These are phyloP conservation scores for Acipenser transmontanus DNA, from an alignment of 2,797 vertebrate genomes.

Conservation along the genomic window DNA sequence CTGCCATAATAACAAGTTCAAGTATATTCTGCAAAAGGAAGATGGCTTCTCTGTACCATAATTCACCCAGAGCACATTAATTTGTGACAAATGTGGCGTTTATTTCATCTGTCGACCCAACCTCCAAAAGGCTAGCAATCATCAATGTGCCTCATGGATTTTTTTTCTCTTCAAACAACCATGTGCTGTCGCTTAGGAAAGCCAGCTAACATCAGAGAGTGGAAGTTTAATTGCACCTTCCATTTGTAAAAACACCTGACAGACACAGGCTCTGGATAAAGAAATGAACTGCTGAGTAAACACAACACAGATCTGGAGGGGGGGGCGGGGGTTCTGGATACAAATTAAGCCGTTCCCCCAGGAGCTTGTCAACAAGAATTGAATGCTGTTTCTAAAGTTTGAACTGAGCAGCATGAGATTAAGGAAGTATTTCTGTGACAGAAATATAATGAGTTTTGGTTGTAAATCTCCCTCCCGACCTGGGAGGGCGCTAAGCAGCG, in stretches of 20 bases:
- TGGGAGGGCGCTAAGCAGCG: no score
- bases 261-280: not conserved
- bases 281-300: not conserved
- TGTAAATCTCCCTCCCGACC: no score
- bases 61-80: not conserved
- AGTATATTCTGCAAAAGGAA: not conserved
- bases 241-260: slow-evolving; percentile 34
- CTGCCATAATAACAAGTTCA: not conserved
- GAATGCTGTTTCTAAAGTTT: slow-evolving; percentile 38
- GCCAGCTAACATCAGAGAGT: no score
- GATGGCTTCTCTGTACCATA: not conserved
- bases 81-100: not conserved
- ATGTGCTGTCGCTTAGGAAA: not conserved
- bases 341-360: slow-evolving; percentile 27
- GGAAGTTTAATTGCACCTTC: slow-evolving; percentile 31
- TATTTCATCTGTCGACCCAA: not conserved
- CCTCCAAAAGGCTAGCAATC: not conserved
- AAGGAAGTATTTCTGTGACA: not conserved
- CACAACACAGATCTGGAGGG: slow-evolving; percentile 13
- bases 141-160: not conserved
- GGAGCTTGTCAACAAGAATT: slow-evolving; percentile 42
- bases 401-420: slow-evolving; percentile 32
- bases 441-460: no score
- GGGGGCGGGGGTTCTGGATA: slow-evolving; percentile 13
- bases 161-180: not conserved